Base-by-base conservation (phyloP, 2,888 invertebrate genomes). In the Himalopsyche tibetana region DNA sequence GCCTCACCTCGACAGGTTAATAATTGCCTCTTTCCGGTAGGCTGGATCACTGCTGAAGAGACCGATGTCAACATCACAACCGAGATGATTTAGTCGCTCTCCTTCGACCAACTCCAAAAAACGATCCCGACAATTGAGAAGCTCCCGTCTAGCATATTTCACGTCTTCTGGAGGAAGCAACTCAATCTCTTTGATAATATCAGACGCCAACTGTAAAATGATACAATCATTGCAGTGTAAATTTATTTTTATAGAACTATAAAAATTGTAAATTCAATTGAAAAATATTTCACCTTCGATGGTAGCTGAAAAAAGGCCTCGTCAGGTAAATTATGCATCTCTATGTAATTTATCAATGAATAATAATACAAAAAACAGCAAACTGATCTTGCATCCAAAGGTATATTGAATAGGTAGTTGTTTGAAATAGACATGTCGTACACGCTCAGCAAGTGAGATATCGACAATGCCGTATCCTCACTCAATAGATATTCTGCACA, bases 381-480 rank as follows among this genome's bases (percentile, higher is more conserved):
- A 63, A 88, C 84, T 42, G 85, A 87, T 63, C 63, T 84, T 11
- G 83, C 55, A 82, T 88, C 87, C 84, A 89, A 87, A n/a, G 90
- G 89, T 11, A 91, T 89, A 81, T 90, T 89, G 17, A 88, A 85
- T 85, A 91, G 90, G 55, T 90, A 84, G 85, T 90, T 89, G 80
- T 89, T 89, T 74, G 89, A 89, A 45, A 89, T 89, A 12, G 86
- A 81, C 51, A 89, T 88, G 90, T 91, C 90, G 42, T 91, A 90
- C 51, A 94, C 89, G 82, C 92, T 91, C 86, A 94, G 89, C 36
- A 94, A 91, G 89, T 93, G 93, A 2, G 93, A 91, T 86, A 94
- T 90, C 17, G 94, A 93, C 69, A 94, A 90, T 2, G 91, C 90
- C 89, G 93, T 91, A 89, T 95, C 94, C 89, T 93, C 92, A 28